These are phyloP conservation scores for Mustelus asterias DNA, from an alignment of 2,113 vertebrate species.

Conservation along the genomic window DNA sequence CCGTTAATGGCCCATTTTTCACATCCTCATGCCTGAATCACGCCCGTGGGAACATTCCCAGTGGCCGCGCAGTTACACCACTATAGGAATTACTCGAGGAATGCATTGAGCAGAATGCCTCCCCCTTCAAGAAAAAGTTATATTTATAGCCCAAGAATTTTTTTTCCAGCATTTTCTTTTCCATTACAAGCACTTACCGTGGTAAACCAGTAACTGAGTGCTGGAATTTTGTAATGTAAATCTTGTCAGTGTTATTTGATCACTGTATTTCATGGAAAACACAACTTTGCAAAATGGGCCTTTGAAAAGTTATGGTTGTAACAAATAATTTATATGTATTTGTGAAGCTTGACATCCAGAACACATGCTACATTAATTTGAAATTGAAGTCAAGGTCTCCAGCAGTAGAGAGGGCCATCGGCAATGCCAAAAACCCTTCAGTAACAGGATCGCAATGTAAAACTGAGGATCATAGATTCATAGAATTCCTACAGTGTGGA, in stretches of 20 bases:
- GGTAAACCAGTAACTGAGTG: slow-evolving; percentile 27
- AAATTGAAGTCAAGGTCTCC: not conserved
- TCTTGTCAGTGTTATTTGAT: slow-evolving; percentile 18
- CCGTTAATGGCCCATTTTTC: not conserved
- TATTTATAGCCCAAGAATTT: not conserved
- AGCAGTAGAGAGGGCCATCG: not conserved
- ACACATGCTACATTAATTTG: slow-evolving; percentile 26
- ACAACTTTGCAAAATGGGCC: slow-evolving; percentile 26
- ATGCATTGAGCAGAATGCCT: not conserved
- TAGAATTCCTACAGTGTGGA: too few species aligned
- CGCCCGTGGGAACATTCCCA: not conserved
- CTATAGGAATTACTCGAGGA: not conserved
- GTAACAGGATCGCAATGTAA: not conserved
- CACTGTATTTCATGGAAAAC: slow-evolving; percentile 12
- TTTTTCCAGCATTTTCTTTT: not conserved
- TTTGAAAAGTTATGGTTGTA: slow-evolving; percentile 24
- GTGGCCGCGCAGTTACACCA: not conserved
- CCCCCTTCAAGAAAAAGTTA: not conserved
- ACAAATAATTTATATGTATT: slow-evolving; percentile 33
- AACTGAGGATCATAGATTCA: not conserved
- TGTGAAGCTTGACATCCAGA: slow-evolving; percentile 4
- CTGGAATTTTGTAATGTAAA: slow-evolving; percentile 27
- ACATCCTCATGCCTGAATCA: not conserved
- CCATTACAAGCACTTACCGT: not conserved
- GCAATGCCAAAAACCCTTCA: not conserved